Evolutionary conservation across 2,888 invertebrate species (phyloP).

Genomic region (Cryptus armator): DNA sequence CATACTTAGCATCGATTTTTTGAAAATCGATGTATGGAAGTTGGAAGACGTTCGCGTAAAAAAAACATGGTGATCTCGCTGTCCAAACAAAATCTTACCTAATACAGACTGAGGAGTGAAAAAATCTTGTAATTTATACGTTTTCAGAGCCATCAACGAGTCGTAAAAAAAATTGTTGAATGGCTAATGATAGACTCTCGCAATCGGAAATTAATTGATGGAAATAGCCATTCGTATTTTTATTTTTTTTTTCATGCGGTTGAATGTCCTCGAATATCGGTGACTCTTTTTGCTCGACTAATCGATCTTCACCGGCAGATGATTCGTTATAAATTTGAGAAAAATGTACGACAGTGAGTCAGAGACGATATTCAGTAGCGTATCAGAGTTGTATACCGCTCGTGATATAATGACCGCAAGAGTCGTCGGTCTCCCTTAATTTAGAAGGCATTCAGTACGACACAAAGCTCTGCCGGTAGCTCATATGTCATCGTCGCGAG

Average conservation of each 20-base stretch:
- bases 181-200: too few species aligned
- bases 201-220: too few species aligned
- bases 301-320: conserved; percentile 50
- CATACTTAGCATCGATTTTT: too few species aligned
- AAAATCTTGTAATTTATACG: too few species aligned
- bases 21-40: too few species aligned
- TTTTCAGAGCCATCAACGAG: too few species aligned
- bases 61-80: too few species aligned
- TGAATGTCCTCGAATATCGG: conserved; percentile 1
- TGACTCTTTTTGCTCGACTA: conserved; percentile 27
- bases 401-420: conserved; percentile 33
- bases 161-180: too few species aligned
- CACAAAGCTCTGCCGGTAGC: conserved; percentile 81
- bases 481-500: conserved; percentile 82
- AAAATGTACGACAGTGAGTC: conserved; percentile 44
- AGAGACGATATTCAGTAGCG: conserved; percentile 59
- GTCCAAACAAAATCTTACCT: too few species aligned
- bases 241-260: not conserved
- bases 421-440: conserved; percentile 77
- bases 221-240: too few species aligned
- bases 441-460: conserved; percentile 82
- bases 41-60: too few species aligned
- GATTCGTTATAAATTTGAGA: conserved; percentile 60
- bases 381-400: conserved; percentile 24
- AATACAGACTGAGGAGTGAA: too few species aligned